Evolutionary conservation across 2,113 vertebrate species (phyloP).

Genomic region (Harpagus bidentatus): DNA sequence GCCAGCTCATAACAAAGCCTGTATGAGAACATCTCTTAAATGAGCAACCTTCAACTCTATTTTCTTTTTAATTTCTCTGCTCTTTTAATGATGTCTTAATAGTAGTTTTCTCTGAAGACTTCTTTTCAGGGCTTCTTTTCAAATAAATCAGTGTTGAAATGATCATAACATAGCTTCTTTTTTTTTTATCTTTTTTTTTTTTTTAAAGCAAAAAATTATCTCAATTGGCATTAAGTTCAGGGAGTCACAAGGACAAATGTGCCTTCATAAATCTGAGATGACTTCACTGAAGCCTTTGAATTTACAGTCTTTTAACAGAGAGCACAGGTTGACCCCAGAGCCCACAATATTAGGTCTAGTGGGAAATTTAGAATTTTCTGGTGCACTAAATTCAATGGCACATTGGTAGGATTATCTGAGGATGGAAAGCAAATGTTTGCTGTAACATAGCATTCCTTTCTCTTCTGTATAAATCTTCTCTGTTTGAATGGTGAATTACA

Average conservation of each 20-base stretch:
- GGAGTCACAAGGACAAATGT: background rate
- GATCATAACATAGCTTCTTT: background rate
- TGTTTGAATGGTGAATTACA: background rate
- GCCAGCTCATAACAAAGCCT: background rate
- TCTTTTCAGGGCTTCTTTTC: background rate
- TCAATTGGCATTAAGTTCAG: constrained; percentile 27
- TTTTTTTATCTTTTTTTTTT: background rate
- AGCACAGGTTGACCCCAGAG: background rate
- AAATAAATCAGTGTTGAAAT: constrained; percentile 12
- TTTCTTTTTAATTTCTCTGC: background rate
- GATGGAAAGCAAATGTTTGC: constrained; percentile 2
- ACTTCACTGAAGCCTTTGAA: constrained; percentile 23
- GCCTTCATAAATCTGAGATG: constrained; percentile 30
- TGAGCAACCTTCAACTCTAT: background rate
- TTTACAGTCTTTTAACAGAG: constrained; percentile 15
- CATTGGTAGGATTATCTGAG: background rate
- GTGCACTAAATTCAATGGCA: background rate
- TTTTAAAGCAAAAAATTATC: background rate
- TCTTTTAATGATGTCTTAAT: background rate
- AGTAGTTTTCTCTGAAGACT: background rate
- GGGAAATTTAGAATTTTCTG: constrained; percentile 4
- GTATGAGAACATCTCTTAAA: background rate
- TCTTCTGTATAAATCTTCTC: background rate
- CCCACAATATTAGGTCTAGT: background rate
- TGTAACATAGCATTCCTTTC: background rate